phyloP scores from a whole-genome alignment of 2,113 vertebrate species.

The Corynorhinus townsendii region DNA sequence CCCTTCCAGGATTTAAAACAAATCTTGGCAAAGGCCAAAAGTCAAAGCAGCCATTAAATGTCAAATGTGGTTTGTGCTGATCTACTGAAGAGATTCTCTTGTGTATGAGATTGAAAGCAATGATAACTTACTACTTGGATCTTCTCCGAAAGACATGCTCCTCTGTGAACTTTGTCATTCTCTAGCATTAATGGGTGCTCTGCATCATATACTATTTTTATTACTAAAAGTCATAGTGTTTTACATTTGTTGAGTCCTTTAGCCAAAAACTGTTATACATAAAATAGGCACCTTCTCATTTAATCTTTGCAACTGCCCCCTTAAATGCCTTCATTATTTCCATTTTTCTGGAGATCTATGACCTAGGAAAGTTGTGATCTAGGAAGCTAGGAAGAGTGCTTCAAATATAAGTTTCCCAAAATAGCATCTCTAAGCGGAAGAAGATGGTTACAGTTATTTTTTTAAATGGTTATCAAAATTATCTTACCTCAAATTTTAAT shows the following conservation, averaged over 20 bases:
- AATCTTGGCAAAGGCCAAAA: constrained; percentile 48
- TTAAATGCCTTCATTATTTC: neutral
- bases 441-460: neutral
- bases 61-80: constrained; percentile 41
- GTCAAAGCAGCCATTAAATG: constrained; percentile 31
- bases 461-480: neutral
- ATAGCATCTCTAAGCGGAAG: neutral
- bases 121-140: constrained; percentile 20
- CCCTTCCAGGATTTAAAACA: constrained; percentile 64
- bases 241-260: neutral
- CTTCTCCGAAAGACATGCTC: constrained; percentile 42
- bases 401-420: neutral
- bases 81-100: constrained; percentile 56
- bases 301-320: neutral
- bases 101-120: constrained; percentile 30
- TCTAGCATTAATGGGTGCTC: neutral
- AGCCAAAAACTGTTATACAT: neutral
- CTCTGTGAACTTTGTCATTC: neutral
- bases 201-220: neutral
- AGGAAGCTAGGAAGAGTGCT: neutral
- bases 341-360: neutral
- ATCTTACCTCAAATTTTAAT: neutral
- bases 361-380: neutral
- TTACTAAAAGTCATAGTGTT: neutral
- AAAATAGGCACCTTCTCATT: neutral